Base-by-base conservation (phyloP, 2,113 vertebrate species). In the Scytalopus superciliaris region DNA sequence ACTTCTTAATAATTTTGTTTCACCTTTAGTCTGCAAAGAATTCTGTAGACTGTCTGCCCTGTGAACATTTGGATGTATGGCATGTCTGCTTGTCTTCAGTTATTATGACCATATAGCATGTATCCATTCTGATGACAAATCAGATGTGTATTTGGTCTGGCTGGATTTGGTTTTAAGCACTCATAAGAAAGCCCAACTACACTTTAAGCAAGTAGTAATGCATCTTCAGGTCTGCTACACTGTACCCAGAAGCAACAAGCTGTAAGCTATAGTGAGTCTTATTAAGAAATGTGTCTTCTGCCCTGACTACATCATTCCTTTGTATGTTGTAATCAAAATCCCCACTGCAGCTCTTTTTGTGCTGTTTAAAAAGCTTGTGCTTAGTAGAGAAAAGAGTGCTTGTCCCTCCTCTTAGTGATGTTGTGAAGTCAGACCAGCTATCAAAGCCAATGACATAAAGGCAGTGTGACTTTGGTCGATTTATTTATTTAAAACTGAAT, bases 401-500 rank as follows among this genome's bases (percentile, higher is more conserved):
- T 68, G 31, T 31, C 24, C 14, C 11, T 66, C 18, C 47, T 47
- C 28, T 78, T 40, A 17, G 3, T 68, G 39, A 24, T 47, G 14
- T 68, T 75, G 25, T 56, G 25, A n/a, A 8, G 19, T 50, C 49
- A 68, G 35, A 64, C 16, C 57, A 40, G 24, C 17, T 70, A 50
- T 40, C 7, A 3, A 47, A 63, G 28, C 30, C 53, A 27, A 39
- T 72, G 39, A 25, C 9, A 18, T 27, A 62, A 6, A 62, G 59
- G 27, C 45, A 39, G 0, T 30, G 23, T 1, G 4, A 27, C 52
- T 87, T 87, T 17, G 70, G 17, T 35, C 0, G 0, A 18, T 79
- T 45, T 30, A 35, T 53, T 74, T 56, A 45, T 25, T 75, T 82
- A 3, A 3, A 50, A 53, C 9, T 45, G 47, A 45, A 31, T 74